phyloP scores from a whole-genome alignment of 2,888 invertebrate genomes.

The Pseudococcus viburni region DNA sequence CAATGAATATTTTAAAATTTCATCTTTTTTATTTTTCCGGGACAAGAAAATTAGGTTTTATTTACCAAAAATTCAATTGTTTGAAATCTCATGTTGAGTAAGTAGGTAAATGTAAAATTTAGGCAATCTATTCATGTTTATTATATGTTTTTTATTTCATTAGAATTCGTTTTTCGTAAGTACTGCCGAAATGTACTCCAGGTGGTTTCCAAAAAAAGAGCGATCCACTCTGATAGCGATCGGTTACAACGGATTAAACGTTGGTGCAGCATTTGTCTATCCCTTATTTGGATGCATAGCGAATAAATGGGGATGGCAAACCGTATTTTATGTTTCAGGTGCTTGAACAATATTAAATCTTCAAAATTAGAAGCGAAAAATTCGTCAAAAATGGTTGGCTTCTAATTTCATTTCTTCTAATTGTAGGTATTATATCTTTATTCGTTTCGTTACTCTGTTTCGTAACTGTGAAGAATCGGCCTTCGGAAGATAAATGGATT shows the following conservation, averaged over 20 bases:
- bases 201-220: constrained; percentile 13
- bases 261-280: background rate
- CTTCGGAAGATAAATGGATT: background rate
- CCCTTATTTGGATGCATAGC: constrained; percentile 7
- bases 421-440: background rate
- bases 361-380: background rate
- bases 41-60: too few species aligned
- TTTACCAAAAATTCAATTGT: too few species aligned
- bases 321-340: background rate
- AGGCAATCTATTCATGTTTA: background rate
- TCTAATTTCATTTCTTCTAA: background rate
- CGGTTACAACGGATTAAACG: background rate
- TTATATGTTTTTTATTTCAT: background rate
- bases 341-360: background rate
- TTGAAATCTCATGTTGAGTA: too few species aligned
- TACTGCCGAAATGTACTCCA: background rate
- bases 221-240: background rate
- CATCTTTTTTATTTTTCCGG: too few species aligned
- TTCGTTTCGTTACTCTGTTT: background rate
- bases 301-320: background rate
- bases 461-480: background rate
- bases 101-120: background rate
- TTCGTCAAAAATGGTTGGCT: background rate
- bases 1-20: too few species aligned
- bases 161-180: background rate